Evolutionary conservation across 2,113 vertebrate species (phyloP), one percentile per base, ranked within the genome.

Genomic region (Amazona vittata): DNA sequence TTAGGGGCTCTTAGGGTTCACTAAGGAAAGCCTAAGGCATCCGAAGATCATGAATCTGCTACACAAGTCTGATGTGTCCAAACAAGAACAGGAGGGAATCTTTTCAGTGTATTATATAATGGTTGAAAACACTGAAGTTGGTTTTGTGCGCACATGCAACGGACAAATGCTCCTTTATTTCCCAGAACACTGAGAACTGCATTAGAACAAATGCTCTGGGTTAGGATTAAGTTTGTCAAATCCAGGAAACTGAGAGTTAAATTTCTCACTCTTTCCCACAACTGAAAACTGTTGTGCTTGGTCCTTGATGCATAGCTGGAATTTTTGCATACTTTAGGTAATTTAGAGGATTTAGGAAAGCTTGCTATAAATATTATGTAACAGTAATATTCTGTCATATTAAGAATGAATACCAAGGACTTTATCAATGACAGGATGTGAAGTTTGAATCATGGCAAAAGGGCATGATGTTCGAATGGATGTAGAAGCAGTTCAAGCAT

Each of bases 261-360:
- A 95, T 49, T 86, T 94, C 84, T 75, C 67, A 71, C 69, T 93
- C 59, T 94, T 97, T 95, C 94, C 68, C 93, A 94, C 82, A 92
- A 64, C 67, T 95, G 86, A 95, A 87, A 93, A 67, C 81, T 94
- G 70, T 89, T 97, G 85, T 92, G 69, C 76, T 93, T 86, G 77
- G 88, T 94, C 73, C 70, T 75, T 79, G 81, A 88, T 91, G 83
- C 94, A 94, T 96, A 94, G 83, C 92, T 97, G 89, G 83, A 89
- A 95, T 94, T 96, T 97, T 94, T 97, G 92, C 92, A 96, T 93
- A 89, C 68, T 95, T 95, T 89, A 89, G 76, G 84, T 92, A 95
- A 96, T 95, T 95, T 94, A 70, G 90, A 74, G 94, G 94, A 84
- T 93, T 97, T 96, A 70, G 65, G 68, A 94, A 96, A 83, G 60